Evolutionary conservation across 2,113 vertebrate genomes (phyloP).

Genomic region (Laticauda laticaudata): DNA sequence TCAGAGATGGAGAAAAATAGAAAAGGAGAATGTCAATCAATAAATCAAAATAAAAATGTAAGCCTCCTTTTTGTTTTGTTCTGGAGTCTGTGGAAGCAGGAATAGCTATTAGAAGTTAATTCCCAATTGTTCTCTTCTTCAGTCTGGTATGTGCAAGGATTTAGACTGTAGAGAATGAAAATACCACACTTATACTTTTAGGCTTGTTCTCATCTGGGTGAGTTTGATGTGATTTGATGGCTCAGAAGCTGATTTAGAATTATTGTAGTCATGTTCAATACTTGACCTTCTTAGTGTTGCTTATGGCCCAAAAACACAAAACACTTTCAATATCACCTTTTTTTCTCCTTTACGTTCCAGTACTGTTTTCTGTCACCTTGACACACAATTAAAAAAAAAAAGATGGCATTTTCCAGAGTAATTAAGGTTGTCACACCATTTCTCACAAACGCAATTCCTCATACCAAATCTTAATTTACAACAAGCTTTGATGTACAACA

Average conservation of each 20-base stretch:
- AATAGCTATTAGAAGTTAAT: constrained; percentile 42
- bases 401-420: background rate
- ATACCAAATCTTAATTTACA: background rate
- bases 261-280: constrained; percentile 49
- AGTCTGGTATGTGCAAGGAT: constrained; percentile 49
- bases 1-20: background rate
- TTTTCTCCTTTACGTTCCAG: background rate
- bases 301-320: constrained; percentile 51
- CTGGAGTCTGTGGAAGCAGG: constrained; percentile 29
- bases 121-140: constrained; percentile 41
- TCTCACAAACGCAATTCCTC: background rate
- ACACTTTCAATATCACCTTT: constrained; percentile 27
- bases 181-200: constrained; percentile 51
- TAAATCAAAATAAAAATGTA: constrained; percentile 29
- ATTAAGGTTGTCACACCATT: background rate
- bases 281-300: constrained; percentile 55
- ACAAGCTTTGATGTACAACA: background rate
- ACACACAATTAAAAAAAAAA: constrained; percentile 26
- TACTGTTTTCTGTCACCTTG: constrained; percentile 22
- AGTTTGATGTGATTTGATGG: constrained; percentile 61
- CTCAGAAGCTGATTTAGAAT: constrained; percentile 54
- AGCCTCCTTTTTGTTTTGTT: constrained; percentile 16
- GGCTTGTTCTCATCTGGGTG: constrained; percentile 50
- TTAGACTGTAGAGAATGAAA: constrained; percentile 56
- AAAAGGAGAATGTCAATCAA: background rate